Conservation (phyloP, 1,140 invertebrate species). For the Archivesica marissinica region DNA sequence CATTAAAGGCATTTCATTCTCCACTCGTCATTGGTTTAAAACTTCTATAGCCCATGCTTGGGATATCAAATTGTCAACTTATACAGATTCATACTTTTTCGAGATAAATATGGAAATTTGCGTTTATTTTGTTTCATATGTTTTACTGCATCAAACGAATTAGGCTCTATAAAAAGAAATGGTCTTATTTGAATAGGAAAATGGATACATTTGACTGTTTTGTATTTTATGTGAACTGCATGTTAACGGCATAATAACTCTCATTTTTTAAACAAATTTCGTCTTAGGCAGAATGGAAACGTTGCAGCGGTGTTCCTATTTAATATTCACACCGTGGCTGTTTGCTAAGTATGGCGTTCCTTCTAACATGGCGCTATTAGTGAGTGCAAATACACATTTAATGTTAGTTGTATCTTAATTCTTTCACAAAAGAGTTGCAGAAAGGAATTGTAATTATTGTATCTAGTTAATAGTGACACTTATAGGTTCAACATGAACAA, state of each 20-base stretch:
- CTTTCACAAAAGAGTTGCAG: neutral
- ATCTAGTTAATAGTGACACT: neutral
- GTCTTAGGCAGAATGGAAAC: too few species aligned
- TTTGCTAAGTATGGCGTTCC: too few species aligned
- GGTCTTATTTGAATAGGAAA: neutral
- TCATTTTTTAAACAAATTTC: too few species aligned
- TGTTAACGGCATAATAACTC: neutral
- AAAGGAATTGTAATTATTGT: neutral
- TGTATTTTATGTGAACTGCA: neutral
- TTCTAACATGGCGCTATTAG: too few species aligned
- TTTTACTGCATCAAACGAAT: conserved; percentile 3
- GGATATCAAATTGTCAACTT: neutral
- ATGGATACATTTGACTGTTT: too few species aligned
- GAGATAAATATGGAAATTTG: conserved; percentile 34
- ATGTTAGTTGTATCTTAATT: too few species aligned
- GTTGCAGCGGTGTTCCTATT: too few species aligned
- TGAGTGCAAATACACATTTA: too few species aligned
- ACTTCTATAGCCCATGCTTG: neutral
- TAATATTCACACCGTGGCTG: too few species aligned
- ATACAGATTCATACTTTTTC: conserved; percentile 16
- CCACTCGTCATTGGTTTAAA: neutral
- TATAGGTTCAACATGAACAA: neutral
- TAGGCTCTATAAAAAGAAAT: too few species aligned
- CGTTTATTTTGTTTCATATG: neutral
- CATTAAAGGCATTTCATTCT: conserved; percentile 17